Evolutionary conservation across 2,113 vertebrate genomes (phyloP).

Genomic region (Lipophrys pholis): DNA sequence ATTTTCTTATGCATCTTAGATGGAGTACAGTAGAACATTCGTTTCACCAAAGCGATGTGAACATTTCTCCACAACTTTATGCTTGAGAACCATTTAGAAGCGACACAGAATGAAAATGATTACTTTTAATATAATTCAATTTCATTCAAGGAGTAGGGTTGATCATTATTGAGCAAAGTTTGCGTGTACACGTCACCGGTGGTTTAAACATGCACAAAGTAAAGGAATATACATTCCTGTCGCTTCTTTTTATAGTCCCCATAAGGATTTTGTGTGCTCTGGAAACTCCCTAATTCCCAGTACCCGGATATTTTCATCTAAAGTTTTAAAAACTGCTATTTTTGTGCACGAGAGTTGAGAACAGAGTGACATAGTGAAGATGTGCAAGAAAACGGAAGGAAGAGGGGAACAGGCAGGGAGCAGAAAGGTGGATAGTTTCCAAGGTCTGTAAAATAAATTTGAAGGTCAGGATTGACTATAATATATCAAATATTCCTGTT

Average conservation of each 20-base stretch:
- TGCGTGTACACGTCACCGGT: constrained; percentile 5
- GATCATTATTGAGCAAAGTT: not conserved
- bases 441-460: constrained; percentile 38
- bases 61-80: too few relatives aligned
- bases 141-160: not conserved
- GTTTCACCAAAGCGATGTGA: too few relatives aligned
- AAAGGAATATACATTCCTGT: constrained; percentile 25
- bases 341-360: too few relatives aligned
- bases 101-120: too few relatives aligned
- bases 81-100: too few relatives aligned
- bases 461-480: constrained; percentile 55
- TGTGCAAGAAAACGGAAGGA: not conserved
- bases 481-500: constrained; percentile 45
- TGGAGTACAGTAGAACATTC: too few relatives aligned
- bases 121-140: too few relatives aligned
- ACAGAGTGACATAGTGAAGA: not conserved
- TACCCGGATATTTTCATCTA: not conserved
- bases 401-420: not conserved
- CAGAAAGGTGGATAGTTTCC: constrained; percentile 22
- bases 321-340: constrained; percentile 27
- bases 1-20: too few relatives aligned
- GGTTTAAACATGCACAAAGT: constrained; percentile 19
- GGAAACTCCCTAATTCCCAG: constrained; percentile 40
- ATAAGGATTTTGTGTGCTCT: constrained; percentile 23
- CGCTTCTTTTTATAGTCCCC: constrained; percentile 29